Base-by-base conservation (phyloP, 2,113 vertebrate genomes). In the Bujurquina vittata region DNA sequence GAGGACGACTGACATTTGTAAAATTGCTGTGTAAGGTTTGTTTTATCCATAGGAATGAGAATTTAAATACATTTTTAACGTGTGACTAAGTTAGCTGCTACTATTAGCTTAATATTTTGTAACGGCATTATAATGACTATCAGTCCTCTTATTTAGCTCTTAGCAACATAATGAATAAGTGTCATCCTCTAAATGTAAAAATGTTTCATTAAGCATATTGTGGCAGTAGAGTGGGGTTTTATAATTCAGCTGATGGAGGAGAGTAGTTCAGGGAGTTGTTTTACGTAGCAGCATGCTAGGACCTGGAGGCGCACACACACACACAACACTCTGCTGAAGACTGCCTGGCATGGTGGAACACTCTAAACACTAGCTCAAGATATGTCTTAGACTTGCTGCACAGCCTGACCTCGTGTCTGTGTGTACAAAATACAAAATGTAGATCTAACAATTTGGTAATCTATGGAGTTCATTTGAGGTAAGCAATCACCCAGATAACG, bases 191-290 rank as follows among this genome's bases (percentile, higher is more conserved):
- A 69, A 69, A 67, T 67, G 63, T 49, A 22, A 52, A 52, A 69
- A 69, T 69, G 65, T 69, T 69, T 69, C 65, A 69, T 69, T 49
- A 52, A 52, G 65, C 43, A 29, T 69, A 69, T 31, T 49, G 43
- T 52, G 65, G 29, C 9, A 69, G 43, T 12, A 23, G 40, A 23
- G 10, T 52, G 65, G 11, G 65, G 23, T 69, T 69, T 52, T 46
- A 26, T 22, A 69, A 52, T 23, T 69, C 23, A 0, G 1, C 43
- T 52, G 46, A 69, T 18, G 40, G 49, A 46, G 23, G 63, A 6
- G 8, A 29, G 40, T 11, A 67, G 63, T 49, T 67, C 40, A 67
- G 63, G 22, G 40, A 49, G 63, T 14, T 2, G 22, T 67, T 49
- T 67, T 67, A 67, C 18, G 23, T 11, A 49, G 40, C 40, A 67